These are phyloP conservation scores for Silurus aristotelis DNA, from an alignment of 2,797 vertebrate species.

Conservation along the genomic window DNA sequence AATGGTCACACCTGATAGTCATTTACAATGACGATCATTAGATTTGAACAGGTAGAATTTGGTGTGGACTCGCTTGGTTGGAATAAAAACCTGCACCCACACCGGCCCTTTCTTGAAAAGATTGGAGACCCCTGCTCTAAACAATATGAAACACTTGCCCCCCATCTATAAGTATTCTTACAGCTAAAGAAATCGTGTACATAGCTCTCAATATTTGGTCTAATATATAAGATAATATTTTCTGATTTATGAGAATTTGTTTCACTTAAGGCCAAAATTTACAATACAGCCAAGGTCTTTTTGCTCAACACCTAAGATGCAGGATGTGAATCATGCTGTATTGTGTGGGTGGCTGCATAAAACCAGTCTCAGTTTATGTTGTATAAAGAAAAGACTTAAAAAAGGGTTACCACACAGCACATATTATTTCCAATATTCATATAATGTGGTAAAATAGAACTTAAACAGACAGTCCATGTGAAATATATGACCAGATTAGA, in stretches of 20 bases:
- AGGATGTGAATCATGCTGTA: constrained; percentile 33
- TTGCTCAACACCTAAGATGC: constrained; percentile 27
- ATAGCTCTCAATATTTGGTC: not conserved
- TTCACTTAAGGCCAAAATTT: not conserved
- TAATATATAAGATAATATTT: not conserved
- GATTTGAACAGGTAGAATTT: too few relatives aligned
- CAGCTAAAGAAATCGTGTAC: not conserved
- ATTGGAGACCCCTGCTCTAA: too few relatives aligned
- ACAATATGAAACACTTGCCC: not conserved
- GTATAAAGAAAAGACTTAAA: not conserved
- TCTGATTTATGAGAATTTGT: not conserved
- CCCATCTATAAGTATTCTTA: not conserved
- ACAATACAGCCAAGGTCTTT: constrained; percentile 8
- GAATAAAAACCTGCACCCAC: too few relatives aligned
- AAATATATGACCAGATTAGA: constrained; percentile 19
- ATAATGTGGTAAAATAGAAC: constrained; percentile 9
- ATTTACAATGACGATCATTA: too few relatives aligned
- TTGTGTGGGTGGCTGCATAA: not conserved
- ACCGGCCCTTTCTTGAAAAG: too few relatives aligned
- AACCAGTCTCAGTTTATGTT: constrained; percentile 18
- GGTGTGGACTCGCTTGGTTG: too few relatives aligned
- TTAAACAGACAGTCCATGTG: constrained; percentile 24
- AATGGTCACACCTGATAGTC: too few relatives aligned
- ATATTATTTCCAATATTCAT: not conserved
- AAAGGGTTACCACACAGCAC: not conserved